A percentile compares a stretch with the other conserved stretches of the same genome.
phyloP scores from a whole-genome alignment of 2,888 invertebrate genomes.

The Mechanitis mazaeus region DNA sequence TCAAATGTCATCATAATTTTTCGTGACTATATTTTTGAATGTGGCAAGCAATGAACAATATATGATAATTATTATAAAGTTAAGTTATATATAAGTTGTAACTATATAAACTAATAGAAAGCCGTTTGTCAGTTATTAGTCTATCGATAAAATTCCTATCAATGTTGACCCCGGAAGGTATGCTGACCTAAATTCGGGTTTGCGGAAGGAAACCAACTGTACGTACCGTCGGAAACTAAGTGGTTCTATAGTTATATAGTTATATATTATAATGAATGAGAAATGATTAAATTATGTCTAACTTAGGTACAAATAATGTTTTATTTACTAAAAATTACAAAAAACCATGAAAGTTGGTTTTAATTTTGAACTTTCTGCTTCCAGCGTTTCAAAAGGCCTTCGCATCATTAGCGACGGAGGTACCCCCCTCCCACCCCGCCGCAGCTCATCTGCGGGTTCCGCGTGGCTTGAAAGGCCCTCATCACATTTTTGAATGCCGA shows the following conservation, averaged over 20 bases:
- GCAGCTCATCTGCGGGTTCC: constrained; percentile 83
- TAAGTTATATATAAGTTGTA: too few species aligned
- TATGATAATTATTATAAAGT: too few species aligned
- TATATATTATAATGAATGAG: too few species aligned
- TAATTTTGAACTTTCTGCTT: constrained; percentile 32
- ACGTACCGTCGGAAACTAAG: background rate
- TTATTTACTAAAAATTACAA: background rate
- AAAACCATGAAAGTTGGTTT: background rate
- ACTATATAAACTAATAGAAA: too few species aligned
- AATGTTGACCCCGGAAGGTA: constrained; percentile 47
- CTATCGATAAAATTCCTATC: constrained; percentile 53
- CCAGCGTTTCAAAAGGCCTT: constrained; percentile 73
- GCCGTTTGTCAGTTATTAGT: constrained; percentile 28
- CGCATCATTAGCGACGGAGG: constrained; percentile 60
- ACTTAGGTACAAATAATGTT: background rate
- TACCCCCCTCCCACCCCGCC: constrained; percentile 68
- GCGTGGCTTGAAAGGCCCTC: constrained; percentile 89
- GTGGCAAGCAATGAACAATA: too few species aligned
- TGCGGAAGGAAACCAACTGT: constrained; percentile 22
- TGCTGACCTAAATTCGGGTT: constrained; percentile 53
- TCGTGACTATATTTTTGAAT: too few species aligned
- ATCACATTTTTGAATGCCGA: constrained; percentile 91
- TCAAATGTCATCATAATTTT: too few species aligned
- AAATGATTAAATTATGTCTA: background rate
- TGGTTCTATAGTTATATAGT: background rate